Percentiles rank a stretch among this genome's conserved stretches.
Evolutionary conservation across 2,888 invertebrate genomes (phyloP).

Genomic region (Synergus itoensis): DNA sequence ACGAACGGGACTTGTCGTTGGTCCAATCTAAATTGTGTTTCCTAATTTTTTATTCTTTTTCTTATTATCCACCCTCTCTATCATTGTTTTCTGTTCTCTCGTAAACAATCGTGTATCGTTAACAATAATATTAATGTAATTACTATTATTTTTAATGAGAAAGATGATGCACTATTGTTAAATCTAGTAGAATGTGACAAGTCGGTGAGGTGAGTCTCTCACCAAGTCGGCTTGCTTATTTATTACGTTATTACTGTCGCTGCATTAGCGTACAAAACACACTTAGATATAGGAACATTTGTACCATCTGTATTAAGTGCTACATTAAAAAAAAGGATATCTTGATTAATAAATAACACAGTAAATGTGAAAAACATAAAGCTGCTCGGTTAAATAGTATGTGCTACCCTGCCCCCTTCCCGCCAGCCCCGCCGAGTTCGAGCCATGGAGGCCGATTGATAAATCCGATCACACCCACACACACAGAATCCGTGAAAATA

Average conservation of each 20-base stretch:
- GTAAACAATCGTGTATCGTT: conserved; percentile 18
- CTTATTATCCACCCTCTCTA: conserved; percentile 17
- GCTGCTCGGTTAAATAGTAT: conserved; percentile 51
- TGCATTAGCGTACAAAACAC: conserved; percentile 59
- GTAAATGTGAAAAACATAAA: conserved; percentile 53
- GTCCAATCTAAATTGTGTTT: background rate
- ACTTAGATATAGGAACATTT: conserved; percentile 75
- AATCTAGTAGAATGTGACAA: conserved; percentile 23
- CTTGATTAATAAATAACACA: conserved; percentile 67
- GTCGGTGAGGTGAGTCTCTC: background rate
- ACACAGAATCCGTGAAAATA: conserved; percentile 65
- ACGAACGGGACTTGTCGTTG: conserved; percentile 5
- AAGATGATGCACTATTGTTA: conserved; percentile 13
- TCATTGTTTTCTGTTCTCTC: conserved; percentile 44
- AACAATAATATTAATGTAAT: conserved; percentile 38
- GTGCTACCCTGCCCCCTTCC: conserved; percentile 65
- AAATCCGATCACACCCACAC: conserved; percentile 67
- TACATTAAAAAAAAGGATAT: conserved; percentile 67
- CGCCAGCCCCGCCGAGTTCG: conserved; percentile 78
- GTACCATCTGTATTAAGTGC: conserved; percentile 76
- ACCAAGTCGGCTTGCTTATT: conserved; percentile 31
- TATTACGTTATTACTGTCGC: conserved; percentile 49
- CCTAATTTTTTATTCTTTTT: conserved; percentile 31
- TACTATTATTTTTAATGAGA: conserved; percentile 25
- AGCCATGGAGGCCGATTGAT: conserved; percentile 75